A percentile compares a stretch with the other conserved stretches of the same genome.
Conservation (phyloP, 2,888 invertebrate species). For the Petrolisthes manimaculis region DNA sequence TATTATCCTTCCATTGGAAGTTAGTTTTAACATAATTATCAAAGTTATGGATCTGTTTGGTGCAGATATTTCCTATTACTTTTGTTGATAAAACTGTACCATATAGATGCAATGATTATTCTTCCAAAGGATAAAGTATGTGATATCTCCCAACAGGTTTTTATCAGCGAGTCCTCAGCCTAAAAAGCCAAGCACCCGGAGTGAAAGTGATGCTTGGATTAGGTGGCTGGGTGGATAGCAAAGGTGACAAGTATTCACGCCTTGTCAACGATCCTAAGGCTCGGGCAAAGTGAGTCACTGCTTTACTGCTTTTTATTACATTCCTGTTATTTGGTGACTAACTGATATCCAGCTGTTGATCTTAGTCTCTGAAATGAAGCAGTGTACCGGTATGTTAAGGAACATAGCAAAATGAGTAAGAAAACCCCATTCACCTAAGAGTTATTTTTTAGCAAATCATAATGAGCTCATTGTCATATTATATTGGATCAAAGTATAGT, state of each 20-base stretch:
- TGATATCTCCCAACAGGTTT: slow-evolving; percentile 69
- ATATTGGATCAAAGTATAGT: no score
- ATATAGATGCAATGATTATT: no score
- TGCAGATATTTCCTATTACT: no score
- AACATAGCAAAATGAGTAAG: not conserved
- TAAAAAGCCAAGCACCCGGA: slow-evolving; percentile 78
- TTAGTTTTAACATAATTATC: no score
- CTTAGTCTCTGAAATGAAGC: not conserved
- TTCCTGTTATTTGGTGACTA: not conserved
- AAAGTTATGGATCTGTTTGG: no score
- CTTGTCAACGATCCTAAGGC: slow-evolving; percentile 77
- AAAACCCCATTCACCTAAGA: slow-evolving; percentile 39
- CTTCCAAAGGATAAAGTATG: no score
- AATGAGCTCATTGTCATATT: no score
- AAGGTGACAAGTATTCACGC: slow-evolving; percentile 87
- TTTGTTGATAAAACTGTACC: no score
- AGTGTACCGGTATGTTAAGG: no score
- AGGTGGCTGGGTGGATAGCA: slow-evolving; percentile 96
- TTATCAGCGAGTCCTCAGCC: slow-evolving; percentile 82
- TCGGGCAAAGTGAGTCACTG: slow-evolving; percentile 78
- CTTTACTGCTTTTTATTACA: not conserved
- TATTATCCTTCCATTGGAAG: no score
- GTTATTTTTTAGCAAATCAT: no score
- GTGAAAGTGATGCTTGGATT: slow-evolving; percentile 83
- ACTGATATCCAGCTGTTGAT: not conserved